Base-by-base conservation (phyloP, 92 coral and sea anemone genomes). In the Porites cylindrica region DNA sequence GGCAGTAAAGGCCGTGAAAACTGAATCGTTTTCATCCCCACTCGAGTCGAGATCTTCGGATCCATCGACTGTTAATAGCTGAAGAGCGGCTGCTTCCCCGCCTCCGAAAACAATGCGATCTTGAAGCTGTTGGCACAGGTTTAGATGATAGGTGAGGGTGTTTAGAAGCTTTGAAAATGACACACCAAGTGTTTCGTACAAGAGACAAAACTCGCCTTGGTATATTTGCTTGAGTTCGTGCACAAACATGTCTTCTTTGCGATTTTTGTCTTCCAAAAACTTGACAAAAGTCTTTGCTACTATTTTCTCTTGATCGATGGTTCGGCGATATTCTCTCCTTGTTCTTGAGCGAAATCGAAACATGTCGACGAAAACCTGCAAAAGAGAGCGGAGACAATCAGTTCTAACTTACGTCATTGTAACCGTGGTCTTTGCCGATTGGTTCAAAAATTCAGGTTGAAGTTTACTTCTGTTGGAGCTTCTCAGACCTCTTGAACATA, bases 11-110 rank as follows among this genome's bases (percentile, higher is more conserved):
- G 17, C 1, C 26, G 17, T 61, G 32, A 26, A 77, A 7, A 66
- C 43, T 38, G 43, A 16, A 21, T 63, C 93, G 16, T 66, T 69
- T 18, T 90, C 92, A 7, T 70, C 84, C 0, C 19, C 72, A 52
- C 84, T 53, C 13, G 76, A 51, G 1, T 52, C 0, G 61, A 56
- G 61, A 56, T 56, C 86, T 13, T 70, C 86, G 17, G 29, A 66
- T 26, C 60, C 84, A 2, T 75, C 89, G 12, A 8, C 72, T 18
- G 82, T 61, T 13, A 93, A 80, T 64, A 93, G 81, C 70, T 71
- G 88, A 75, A 91, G 89, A 0, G 96, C 94, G 2, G 96, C 96
- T n/a, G 78, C 85, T 68, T 93, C 94, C 26, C 96, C 96, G 32
- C 96, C 83, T 26, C 96, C 96, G 60, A 93, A 93, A 18, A 88